Base-by-base conservation (phyloP, 2,113 vertebrate genomes). In the Alligator mississippiensis region DNA sequence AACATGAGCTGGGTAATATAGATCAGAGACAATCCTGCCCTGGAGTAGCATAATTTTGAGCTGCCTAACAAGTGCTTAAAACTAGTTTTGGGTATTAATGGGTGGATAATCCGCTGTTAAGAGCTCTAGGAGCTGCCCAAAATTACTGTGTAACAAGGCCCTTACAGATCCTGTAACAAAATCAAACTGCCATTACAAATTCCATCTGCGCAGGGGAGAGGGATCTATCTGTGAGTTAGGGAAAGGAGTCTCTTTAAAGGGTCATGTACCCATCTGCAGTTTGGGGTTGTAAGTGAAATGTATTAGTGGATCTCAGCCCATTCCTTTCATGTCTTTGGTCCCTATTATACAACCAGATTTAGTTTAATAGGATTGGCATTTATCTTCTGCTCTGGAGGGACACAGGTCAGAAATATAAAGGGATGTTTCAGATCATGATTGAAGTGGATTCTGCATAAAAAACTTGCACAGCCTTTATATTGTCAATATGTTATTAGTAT, bases 261-360 rank as follows among this genome's bases (percentile, higher is more conserved):
- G 28, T 8, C 22, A 14, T 54, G 58, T 15, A 54, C 55, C 61
- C 28, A 25, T 12, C 38, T 6, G 28, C 30, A 75, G 72, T 15
- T 55, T 76, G 54, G 47, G 47, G 9, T 55, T 55, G 7, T 19
- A 47, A 74, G 34, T 38, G 30, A 74, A 74, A 74, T 47, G 47
- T 38, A 74, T 76, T 24, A 60, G 15, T 55, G 1, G 0, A 80
- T 30, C 63, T 54, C 76, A 75, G 28, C 76, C 14, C 34, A 7
- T 0, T 19, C 13, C 22, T 68, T 61, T 68, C 57, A 60, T 24
- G 28, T 16, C 18, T 6, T 0, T 76, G 3, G 0, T 18, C 60
- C 18, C 7, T 15, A 2, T 38, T 15, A 34, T 24, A 15, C 15
- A 68, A 1, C 18, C 34, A 62, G 14, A 55, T 66, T n/a, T 28